Base-by-base conservation (phyloP, 53 echinoderm and acorn worm genomes). In the Echinarachnius parma region DNA sequence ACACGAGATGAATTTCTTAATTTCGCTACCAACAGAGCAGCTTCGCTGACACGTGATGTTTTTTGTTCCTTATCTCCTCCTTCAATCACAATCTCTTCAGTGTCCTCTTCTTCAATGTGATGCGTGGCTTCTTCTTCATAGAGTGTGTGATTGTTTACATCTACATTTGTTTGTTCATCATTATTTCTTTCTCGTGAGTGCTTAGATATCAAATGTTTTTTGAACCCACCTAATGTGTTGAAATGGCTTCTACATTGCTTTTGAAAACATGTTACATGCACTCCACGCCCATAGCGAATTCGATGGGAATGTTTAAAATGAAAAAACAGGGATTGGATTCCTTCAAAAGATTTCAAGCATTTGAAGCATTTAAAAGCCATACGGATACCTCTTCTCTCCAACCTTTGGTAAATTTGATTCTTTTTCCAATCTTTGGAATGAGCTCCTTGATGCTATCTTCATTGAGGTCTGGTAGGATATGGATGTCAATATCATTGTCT, bases 321-420 rank as follows among this genome's bases (percentile, higher is more conserved):
- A 61, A 61, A 52, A 34, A 34, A 61, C 34, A 61, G 61, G 33
- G 35, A 61, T 34, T 61, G 61, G 61, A 61, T 61, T 16, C 61
- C 61, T 61, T 34, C 61, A 61, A 31, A 61, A 61, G 61, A 61
- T 61, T 61, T 61, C 61, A 61, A 61, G 61, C 61, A 61, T 61
- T 34, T 31, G 9, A 61, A 31, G 34, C 61, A 61, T 61, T 61
- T 61, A 21, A 18, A 61, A 32, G 61, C 1, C n/a, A 61, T 61
- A 33, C 21, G 1, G 10, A 21, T 61, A 61, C 34, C 61, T 61
- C 61, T 61, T 16, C 61, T 34, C 61, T 61, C 61, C 61, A 61
- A 18, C 61, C 61, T 61, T 61, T 61, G 34, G 34, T 61, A 34
- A 34, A 61, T 61, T 61, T 61, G 33, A 61, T 61, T 34, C 61